A percentile compares a stretch with the other conserved stretches of the same genome.
Evolutionary conservation across 2,888 invertebrate species (phyloP).

Genomic region (Cephus nigrinus): DNA sequence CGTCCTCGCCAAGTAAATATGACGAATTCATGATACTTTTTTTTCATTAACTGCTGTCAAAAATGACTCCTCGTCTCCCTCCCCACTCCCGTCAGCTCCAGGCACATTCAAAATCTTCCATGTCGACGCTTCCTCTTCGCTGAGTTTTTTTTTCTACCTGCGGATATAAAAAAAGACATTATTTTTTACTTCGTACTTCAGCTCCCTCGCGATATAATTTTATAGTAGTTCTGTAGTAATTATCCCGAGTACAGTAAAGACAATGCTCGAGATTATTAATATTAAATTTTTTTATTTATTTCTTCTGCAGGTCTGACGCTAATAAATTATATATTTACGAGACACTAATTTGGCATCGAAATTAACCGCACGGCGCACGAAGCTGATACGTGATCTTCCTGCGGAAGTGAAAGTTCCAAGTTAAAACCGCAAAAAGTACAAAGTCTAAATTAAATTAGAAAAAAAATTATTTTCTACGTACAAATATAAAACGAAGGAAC

Average conservation of each 20-base stretch:
- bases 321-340: neutral
- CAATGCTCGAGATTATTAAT: neutral
- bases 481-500: neutral
- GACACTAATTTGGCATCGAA: neutral
- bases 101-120: neutral
- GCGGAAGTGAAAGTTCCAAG: neutral
- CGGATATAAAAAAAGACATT: neutral
- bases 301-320: neutral
- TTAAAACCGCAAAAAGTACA: neutral
- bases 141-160: neutral
- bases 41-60: neutral
- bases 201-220: no score
- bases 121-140: neutral
- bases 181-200: neutral
- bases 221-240: no score
- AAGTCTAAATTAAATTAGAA: neutral
- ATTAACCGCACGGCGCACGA: neutral
- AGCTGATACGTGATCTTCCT: neutral
- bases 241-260: no score
- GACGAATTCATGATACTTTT: conserved; percentile 63
- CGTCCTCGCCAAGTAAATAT: conserved; percentile 68
- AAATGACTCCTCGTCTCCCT: neutral
- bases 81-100: neutral
- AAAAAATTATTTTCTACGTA: neutral
- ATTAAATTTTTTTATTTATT: neutral